These are phyloP conservation scores for Manis crassicaudata DNA, from an alignment of 2,797 vertebrate species.

Conservation along the genomic window DNA sequence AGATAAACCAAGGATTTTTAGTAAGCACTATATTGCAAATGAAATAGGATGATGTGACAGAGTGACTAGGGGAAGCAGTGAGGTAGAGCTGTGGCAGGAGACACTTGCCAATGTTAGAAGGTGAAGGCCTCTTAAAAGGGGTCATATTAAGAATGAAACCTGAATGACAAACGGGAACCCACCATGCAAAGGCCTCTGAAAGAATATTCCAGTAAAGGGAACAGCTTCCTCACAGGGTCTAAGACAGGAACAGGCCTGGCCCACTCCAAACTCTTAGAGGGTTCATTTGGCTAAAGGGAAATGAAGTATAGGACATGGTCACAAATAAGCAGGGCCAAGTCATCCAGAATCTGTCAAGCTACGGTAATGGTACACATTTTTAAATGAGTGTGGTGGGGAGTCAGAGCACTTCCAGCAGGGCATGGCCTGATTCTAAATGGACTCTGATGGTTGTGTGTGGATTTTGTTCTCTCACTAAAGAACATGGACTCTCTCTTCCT, in stretches of 20 bases:
- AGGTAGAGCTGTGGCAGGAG: neutral
- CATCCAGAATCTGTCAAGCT: neutral
- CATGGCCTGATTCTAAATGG: neutral
- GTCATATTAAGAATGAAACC: neutral
- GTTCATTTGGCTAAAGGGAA: neutral
- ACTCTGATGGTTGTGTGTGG: neutral
- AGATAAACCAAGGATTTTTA: neutral
- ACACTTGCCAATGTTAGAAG: neutral
- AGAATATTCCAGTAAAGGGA: neutral
- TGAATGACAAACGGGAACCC: neutral
- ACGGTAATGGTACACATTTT: neutral
- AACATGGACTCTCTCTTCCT: neutral
- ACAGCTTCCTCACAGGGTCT: neutral
- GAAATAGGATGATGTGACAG: neutral
- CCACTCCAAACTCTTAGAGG: neutral
- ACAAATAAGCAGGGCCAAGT: neutral
- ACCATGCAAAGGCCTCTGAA: neutral
- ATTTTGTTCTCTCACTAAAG: neutral
- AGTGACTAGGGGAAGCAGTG: neutral
- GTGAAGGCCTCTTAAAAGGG: neutral
- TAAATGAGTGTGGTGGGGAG: neutral
- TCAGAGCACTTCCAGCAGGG: neutral
- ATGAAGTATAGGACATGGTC: no score
- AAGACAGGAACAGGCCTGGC: neutral
- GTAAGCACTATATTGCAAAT: no score